A percentile compares a stretch with the other conserved stretches of the same genome.
These are phyloP conservation scores for Polydrusus cervinus DNA, from an alignment of 2,888 invertebrate species.

Conservation along the genomic window DNA sequence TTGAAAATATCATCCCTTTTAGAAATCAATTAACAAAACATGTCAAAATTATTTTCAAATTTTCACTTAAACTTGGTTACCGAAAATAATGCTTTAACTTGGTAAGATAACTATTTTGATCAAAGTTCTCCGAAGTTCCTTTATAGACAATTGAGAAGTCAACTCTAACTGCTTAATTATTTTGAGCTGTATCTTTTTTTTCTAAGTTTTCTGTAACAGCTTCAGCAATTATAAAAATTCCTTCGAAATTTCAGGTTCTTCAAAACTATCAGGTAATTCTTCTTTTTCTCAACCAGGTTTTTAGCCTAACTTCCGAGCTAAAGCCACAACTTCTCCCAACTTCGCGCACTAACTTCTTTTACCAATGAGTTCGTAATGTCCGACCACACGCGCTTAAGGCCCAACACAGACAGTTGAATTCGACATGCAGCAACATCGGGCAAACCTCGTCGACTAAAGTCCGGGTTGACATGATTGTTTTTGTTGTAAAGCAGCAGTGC, in stretches of 20 bases:
- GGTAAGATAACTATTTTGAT: no score
- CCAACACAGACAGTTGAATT: constrained; percentile 20
- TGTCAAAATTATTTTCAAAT: not conserved
- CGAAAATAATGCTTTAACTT: no score
- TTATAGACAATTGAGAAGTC: no score
- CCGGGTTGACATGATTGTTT: constrained; percentile 64
- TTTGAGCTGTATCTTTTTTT: not conserved
- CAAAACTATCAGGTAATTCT: not conserved
- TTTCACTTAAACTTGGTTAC: not conserved
- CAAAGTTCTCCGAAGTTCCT: no score
- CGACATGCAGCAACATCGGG: constrained; percentile 28
- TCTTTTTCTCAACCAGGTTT: not conserved
- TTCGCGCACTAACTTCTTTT: not conserved
- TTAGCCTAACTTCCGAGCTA: not conserved
- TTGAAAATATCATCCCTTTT: not conserved
- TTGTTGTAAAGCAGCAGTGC: constrained; percentile 59
- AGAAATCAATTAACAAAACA: not conserved
- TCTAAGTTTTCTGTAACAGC: not conserved
- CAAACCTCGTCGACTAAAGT: constrained; percentile 51
- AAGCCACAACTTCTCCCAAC: not conserved
- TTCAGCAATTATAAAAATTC: not conserved
- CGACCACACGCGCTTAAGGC: constrained; percentile 20
- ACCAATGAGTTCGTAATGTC: constrained; percentile 3
- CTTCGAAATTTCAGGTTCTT: not conserved
- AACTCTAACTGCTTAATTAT: not conserved